Evolutionary conservation across 1,140 invertebrate genomes (phyloP), one percentile per base, ranked within the genome.

Genomic region (Lepidostoma basale): DNA sequence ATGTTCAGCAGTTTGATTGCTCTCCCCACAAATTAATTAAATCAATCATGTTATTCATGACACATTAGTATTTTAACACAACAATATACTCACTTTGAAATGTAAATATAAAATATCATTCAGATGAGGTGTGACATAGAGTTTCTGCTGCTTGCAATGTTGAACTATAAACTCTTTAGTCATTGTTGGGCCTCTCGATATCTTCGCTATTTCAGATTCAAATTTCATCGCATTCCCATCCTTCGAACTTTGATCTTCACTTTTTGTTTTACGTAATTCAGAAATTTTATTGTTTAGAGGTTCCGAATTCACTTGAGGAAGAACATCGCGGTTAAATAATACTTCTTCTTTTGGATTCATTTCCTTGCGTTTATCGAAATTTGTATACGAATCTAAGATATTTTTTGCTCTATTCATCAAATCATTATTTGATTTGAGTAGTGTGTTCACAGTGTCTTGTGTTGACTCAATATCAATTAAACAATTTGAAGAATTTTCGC

Each of bases 21-120:
- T n/a, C n/a, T n/a, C n/a, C n/a, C n/a, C n/a, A n/a, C n/a, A n/a
- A n/a, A n/a, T n/a, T n/a, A n/a, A n/a, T n/a, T n/a, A n/a, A n/a
- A n/a, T n/a, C n/a, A n/a, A n/a, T n/a, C n/a, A n/a, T n/a, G n/a
- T n/a, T n/a, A n/a, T n/a, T n/a, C n/a, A n/a, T n/a, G n/a, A n/a
- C n/a, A n/a, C n/a, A n/a, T n/a, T n/a, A n/a, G n/a, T n/a, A n/a
- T n/a, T n/a, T n/a, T n/a, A n/a, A n/a, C n/a, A n/a, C n/a, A n/a
- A n/a, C n/a, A 28, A 10, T 68, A 60, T n/a, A 71, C 42, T 81
- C 81, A 93, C 93, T 92, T 93, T 97, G 88, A 85, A 91, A 84
- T 98, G 96, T 18, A 98, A 85, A 81, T 98, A 98, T 0, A 98
- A 81, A 9, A 97, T 93, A 82, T 98, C 95, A 81, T 98, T 98